These are phyloP conservation scores for Cryptus viduatorius DNA, from an alignment of 2,888 invertebrate genomes.

Conservation along the genomic window DNA sequence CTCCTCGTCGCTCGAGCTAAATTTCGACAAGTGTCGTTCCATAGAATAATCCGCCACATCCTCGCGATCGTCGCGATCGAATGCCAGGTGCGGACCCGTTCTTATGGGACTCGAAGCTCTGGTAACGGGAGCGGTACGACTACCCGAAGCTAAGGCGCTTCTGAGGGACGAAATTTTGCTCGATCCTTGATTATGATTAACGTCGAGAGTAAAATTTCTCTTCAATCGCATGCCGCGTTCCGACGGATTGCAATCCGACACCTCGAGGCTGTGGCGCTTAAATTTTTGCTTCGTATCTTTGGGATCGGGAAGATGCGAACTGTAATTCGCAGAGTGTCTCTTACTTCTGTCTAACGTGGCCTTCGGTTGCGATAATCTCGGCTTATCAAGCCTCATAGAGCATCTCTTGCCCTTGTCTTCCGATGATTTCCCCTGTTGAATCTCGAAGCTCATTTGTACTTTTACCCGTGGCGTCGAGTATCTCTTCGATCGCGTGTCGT, in stretches of 20 bases:
- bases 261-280: constrained; percentile 81
- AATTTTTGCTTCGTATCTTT: constrained; percentile 78
- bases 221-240: constrained; percentile 72
- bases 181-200: constrained; percentile 83
- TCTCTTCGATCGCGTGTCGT: constrained; percentile 71
- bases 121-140: constrained; percentile 82
- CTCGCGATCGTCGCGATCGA: constrained; percentile 71
- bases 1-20: constrained; percentile 81
- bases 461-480: constrained; percentile 72
- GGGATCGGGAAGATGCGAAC: constrained; percentile 73
- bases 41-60: constrained; percentile 61
- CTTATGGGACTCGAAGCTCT: constrained; percentile 82
- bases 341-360: constrained; percentile 77
- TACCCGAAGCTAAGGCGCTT: constrained; percentile 78
- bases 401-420: constrained; percentile 77
- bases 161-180: constrained; percentile 83
- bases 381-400: constrained; percentile 74
- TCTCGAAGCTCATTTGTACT: constrained; percentile 71
- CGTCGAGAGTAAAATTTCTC: constrained; percentile 77
- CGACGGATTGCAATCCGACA: constrained; percentile 74
- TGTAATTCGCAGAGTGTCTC: constrained; percentile 79
- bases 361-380: constrained; percentile 73
- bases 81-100: constrained; percentile 73
- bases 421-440: constrained; percentile 54
- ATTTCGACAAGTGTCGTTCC: constrained; percentile 76